Conservation (phyloP, 2,113 vertebrate species). For the Sclerurus mexicanus region DNA sequence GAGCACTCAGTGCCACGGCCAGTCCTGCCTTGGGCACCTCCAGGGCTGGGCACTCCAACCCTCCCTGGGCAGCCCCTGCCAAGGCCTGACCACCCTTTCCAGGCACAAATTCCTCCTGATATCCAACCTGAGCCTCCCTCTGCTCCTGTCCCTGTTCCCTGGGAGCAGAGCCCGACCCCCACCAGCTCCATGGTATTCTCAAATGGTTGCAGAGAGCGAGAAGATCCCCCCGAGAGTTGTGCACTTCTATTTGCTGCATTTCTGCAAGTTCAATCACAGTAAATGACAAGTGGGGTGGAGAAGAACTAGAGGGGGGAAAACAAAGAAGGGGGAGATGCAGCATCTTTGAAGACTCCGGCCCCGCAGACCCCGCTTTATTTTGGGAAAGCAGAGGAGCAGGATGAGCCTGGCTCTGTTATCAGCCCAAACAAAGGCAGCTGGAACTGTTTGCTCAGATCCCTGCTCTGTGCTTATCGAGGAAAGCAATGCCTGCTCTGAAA, state of each 20-base stretch:
- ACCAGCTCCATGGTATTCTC: neutral
- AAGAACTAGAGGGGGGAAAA: neutral
- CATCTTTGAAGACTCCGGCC: neutral
- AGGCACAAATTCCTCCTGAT: accelerated
- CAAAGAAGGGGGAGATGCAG: neutral
- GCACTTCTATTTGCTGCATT: neutral
- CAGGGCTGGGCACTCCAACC: neutral
- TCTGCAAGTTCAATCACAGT: neutral
- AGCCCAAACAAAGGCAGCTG: neutral
- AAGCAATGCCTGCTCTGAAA: neutral
- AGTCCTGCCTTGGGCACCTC: accelerated
- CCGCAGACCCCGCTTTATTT: too few relatives aligned
- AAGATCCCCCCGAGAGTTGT: accelerated
- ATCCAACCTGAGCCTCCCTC: accelerated
- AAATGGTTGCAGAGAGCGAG: accelerated
- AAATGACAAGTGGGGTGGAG: neutral
- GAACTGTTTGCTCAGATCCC: neutral
- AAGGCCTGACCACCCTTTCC: neutral
- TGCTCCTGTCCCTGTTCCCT: neutral
- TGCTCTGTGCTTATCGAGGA: neutral
- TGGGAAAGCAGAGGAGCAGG: neutral
- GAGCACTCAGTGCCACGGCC: accelerated
- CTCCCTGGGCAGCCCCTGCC: neutral
- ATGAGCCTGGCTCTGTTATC: neutral
- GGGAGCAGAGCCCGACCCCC: neutral